phyloP scores from a whole-genome alignment of 2,797 vertebrate species.

The Sebastes variabilis region DNA sequence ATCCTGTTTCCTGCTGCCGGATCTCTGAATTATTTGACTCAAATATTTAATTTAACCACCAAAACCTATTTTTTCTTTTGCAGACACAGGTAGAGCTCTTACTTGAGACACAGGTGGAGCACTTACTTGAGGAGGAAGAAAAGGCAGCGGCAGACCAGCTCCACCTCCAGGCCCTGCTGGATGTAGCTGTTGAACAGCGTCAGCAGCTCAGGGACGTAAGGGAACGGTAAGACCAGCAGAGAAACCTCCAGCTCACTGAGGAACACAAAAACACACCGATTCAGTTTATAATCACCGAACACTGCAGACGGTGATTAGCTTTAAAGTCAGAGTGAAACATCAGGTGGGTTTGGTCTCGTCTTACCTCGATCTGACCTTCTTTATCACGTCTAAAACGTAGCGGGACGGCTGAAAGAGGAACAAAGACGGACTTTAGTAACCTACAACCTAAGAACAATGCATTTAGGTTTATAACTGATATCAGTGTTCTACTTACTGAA shows the following conservation, averaged over 20 bases:
- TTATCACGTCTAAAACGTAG: conserved; percentile 93
- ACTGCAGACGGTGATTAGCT: neutral
- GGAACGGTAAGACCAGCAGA: conserved; percentile 93
- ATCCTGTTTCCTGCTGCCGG: neutral
- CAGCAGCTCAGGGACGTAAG: conserved; percentile 91
- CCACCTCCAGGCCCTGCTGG: conserved; percentile 86
- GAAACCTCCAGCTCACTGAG: conserved; percentile 94
- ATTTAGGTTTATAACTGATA: neutral
- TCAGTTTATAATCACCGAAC: neutral
- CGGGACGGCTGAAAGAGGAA: conserved; percentile 84
- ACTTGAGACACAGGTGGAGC: no score
- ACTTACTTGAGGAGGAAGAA: conserved; percentile 93
- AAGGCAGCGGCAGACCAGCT: conserved; percentile 93
- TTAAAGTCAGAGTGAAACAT: neutral
- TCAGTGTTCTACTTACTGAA: conserved; percentile 83
- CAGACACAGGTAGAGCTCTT: neutral
- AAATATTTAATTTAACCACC: neutral
- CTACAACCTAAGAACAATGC: neutral
- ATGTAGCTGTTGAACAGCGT: conserved; percentile 88
- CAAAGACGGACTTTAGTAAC: neutral
- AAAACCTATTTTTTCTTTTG: neutral
- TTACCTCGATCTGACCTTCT: conserved; percentile 94
- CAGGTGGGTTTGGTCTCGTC: neutral
- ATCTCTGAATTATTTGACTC: neutral
- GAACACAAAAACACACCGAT: neutral